A percentile compares a stretch with the other conserved stretches of the same genome.
phyloP scores from a whole-genome alignment of 2,797 vertebrate species.

The Naso thynnoides region DNA sequence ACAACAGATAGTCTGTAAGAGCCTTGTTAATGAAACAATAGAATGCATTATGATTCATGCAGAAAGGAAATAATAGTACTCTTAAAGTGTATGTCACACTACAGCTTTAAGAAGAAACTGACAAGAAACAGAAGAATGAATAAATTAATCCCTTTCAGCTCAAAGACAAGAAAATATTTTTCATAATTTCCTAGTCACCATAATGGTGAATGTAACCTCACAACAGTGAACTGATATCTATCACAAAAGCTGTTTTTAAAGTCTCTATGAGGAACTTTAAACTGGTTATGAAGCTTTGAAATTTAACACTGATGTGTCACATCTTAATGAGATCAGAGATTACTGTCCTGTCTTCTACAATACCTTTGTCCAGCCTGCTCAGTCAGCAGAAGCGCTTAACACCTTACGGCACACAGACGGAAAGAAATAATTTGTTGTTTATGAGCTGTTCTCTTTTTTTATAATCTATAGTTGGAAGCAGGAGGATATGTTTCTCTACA shows the following conservation, averaged over 20 bases:
- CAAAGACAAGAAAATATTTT: not conserved
- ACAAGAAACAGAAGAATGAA: not conserved
- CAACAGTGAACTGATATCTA: not conserved
- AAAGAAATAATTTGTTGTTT: no score
- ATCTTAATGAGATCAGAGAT: no score
- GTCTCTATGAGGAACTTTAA: no score
- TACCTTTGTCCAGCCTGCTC: no score
- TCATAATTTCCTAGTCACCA: not conserved
- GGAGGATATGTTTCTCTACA: no score
- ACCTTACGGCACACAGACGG: no score
- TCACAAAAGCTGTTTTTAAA: not conserved
- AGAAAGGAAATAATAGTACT: not conserved
- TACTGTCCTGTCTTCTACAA: no score
- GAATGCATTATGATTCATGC: not conserved
- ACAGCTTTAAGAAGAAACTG: not conserved
- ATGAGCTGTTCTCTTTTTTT: no score
- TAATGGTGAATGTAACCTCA: not conserved
- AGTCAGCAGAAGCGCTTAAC: no score
- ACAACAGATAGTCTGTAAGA: constrained; percentile 14
- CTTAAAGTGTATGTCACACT: not conserved
- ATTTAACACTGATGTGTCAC: no score
- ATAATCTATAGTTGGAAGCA: no score
- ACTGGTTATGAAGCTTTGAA: no score
- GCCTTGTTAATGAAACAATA: not conserved
- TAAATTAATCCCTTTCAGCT: not conserved